Evolutionary conservation across 2,113 vertebrate species (phyloP).

Genomic region (Nicator chloris): DNA sequence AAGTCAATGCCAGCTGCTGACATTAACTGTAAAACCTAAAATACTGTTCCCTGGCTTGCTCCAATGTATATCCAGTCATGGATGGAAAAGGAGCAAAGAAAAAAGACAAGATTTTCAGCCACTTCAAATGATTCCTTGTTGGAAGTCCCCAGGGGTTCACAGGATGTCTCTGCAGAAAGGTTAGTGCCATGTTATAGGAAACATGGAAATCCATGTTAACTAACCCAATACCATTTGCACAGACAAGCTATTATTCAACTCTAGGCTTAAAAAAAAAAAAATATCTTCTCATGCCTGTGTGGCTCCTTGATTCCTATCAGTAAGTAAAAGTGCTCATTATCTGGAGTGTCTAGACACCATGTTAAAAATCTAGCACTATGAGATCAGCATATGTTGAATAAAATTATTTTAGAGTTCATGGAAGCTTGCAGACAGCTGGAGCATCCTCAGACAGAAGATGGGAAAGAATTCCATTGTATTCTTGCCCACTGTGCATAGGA

Average conservation of each 20-base stretch:
- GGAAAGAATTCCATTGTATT: background rate
- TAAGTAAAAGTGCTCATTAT: background rate
- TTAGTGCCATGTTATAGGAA: background rate
- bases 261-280: background rate
- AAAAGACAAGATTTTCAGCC: background rate
- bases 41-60: background rate
- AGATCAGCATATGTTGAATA: background rate
- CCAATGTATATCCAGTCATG: background rate
- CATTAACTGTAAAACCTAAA: background rate
- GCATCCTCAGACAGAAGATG: background rate
- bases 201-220: background rate
- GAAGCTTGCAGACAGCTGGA: background rate
- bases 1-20: background rate
- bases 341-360: background rate
- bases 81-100: background rate
- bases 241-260: background rate
- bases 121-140: background rate
- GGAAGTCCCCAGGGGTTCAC: background rate
- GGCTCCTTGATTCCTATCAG: background rate
- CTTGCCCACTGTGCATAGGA: background rate
- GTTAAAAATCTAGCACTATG: background rate
- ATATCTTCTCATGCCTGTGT: background rate
- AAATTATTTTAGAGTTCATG: background rate
- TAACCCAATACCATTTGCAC: background rate
- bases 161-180: background rate